Base-by-base conservation (phyloP, 1,140 invertebrate species). In the Plectrocnemia conspersa region DNA sequence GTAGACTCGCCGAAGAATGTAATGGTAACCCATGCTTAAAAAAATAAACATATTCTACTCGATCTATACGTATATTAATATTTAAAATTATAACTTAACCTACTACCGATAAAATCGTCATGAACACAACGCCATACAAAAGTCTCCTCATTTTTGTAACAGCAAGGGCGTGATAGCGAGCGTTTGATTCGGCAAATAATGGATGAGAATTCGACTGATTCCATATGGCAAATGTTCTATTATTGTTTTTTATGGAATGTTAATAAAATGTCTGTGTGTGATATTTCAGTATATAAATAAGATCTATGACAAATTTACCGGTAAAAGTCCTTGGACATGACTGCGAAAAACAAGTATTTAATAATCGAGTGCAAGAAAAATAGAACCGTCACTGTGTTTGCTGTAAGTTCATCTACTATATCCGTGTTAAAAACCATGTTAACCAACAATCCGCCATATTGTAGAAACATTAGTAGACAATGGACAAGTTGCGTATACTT, bases 201-300 rank as follows among this genome's bases (percentile, higher is more conserved):
- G 88, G 87, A 74, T 91, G 88, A 35, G 83, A 82, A 65, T 90
- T 90, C 0, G 83, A 80, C 70, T 86, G 84, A 64, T 88, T 88
- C 86, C 86, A 88, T 56, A 86, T 82, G 6, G 80, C 85, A 9
- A 87, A 64, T 0, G 83, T 86, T 64, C 84, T 82, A 48, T 18
- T 63, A 57, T 29, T 29, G 32, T 3, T 3, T 41, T 6, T 16
- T 19, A 18, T 6, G 38, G 3, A 5, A 19, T 16, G 22, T 41
- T n/a, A n/a, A n/a, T 13, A 41, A 22, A 41, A 41, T 41, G 16
- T 18, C 11, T 13, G 16, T 13, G 3, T 35, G 16, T 35, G n/a
- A 4, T 29, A 29, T 29, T 29, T 29, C 27, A 29, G n/a, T 29
- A 29, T n/a, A n/a, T 7, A n/a, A n/a, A 7, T 29, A 7, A 29